A percentile compares a stretch with the other conserved stretches of the same genome.
These are phyloP conservation scores for Patella caerulea DNA, from an alignment of 2,888 invertebrate genomes.

Conservation along the genomic window DNA sequence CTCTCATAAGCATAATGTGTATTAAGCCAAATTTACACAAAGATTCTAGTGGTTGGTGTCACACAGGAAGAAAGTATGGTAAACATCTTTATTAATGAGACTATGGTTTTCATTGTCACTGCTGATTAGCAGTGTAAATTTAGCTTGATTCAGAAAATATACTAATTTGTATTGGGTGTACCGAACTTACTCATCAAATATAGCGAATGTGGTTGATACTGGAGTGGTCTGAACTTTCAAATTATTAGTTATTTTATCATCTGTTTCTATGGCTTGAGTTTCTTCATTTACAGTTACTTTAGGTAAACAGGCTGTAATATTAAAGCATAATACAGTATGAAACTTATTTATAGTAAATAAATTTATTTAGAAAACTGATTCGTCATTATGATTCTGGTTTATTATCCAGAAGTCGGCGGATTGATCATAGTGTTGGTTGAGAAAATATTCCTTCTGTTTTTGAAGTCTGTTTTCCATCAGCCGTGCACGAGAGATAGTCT, in stretches of 20 bases:
- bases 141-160: background rate
- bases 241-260: conserved; percentile 74
- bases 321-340: too few species aligned
- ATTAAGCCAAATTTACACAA: background rate
- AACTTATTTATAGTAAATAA: too few species aligned
- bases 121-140: background rate
- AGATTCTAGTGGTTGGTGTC: background rate
- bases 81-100: background rate
- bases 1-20: background rate
- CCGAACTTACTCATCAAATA: conserved; percentile 80
- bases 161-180: too few species aligned
- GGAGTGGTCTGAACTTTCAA: conserved; percentile 76
- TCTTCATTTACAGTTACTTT: conserved; percentile 80
- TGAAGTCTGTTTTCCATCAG: too few species aligned
- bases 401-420: too few species aligned
- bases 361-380: too few species aligned
- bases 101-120: background rate
- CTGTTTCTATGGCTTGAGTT: conserved; percentile 79
- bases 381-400: too few species aligned
- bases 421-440: too few species aligned
- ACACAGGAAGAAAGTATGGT: background rate
- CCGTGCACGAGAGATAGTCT: too few species aligned
- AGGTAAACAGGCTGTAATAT: conserved; percentile 79
- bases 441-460: too few species aligned
- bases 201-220: conserved; percentile 82